Conservation (phyloP, 2,888 invertebrate species). For the Limnephilus auricula region DNA sequence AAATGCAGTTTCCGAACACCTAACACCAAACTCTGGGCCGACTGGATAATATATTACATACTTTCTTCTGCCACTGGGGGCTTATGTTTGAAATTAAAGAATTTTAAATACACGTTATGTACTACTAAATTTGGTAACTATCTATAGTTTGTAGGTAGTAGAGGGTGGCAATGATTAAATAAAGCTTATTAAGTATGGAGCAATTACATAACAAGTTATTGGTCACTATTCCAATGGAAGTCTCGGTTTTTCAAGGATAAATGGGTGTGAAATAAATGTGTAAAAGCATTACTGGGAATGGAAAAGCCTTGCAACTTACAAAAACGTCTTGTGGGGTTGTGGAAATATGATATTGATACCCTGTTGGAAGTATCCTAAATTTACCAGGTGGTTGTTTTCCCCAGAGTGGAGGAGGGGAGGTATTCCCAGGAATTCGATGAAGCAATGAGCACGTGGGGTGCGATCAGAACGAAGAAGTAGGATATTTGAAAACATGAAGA, state of each 20-base stretch:
- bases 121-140: too few relatives aligned
- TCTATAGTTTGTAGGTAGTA: too few relatives aligned
- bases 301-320: neutral
- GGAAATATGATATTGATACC: neutral
- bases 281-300: neutral
- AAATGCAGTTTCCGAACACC: conserved; percentile 7
- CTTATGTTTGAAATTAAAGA: neutral
- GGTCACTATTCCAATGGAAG: neutral
- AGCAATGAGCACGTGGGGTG: neutral
- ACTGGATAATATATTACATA: neutral
- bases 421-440: neutral
- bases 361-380: neutral
- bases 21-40: neutral
- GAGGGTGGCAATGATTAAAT: neutral
- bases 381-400: neutral
- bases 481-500: neutral
- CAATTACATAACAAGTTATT: neutral
- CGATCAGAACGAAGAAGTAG: neutral
- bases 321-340: neutral
- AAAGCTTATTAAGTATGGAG: neutral
- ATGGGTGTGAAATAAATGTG: neutral
- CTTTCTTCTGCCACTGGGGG: neutral
- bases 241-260: neutral
- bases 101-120: neutral
- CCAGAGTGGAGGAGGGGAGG: neutral